phyloP scores from a whole-genome alignment of 2,888 invertebrate species.

The Scaptomyza parva region DNA sequence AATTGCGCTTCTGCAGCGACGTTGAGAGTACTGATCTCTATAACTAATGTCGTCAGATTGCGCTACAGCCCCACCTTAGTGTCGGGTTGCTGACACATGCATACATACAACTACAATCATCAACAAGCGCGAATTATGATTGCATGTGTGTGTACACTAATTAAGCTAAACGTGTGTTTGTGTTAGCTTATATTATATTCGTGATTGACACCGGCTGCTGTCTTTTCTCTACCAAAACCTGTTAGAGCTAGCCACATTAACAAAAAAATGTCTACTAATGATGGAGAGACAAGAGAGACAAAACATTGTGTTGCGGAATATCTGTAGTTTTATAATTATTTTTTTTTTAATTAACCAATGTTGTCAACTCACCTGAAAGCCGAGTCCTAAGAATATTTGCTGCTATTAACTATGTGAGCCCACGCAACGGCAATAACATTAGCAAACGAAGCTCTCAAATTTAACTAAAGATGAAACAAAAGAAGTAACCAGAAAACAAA shows the following conservation, averaged over 20 bases:
- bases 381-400: slow-evolving; percentile 16
- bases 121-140: slow-evolving; percentile 52
- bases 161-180: slow-evolving; percentile 27
- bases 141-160: slow-evolving; percentile 43
- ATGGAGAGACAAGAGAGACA: slow-evolving; percentile 6
- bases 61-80: slow-evolving; percentile 68
- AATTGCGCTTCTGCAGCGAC: slow-evolving; percentile 38
- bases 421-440: slow-evolving; percentile 23
- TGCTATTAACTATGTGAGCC: background rate
- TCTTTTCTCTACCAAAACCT: slow-evolving; percentile 57
- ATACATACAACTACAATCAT: slow-evolving; percentile 18
- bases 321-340: slow-evolving; percentile 26
- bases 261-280: slow-evolving; percentile 52
- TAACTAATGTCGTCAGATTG: slow-evolving; percentile 55
- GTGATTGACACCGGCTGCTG: slow-evolving; percentile 54
- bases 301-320: slow-evolving; percentile 31
- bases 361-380: slow-evolving; percentile 37
- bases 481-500: slow-evolving; percentile 28
- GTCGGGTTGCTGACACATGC: slow-evolving; percentile 24
- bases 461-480: slow-evolving; percentile 15
- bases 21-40: slow-evolving; percentile 57
- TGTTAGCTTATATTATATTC: slow-evolving; percentile 48
- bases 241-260: slow-evolving; percentile 54
- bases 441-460: slow-evolving; percentile 21
- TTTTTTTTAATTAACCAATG: slow-evolving; percentile 3